Conservation (phyloP, 2,888 invertebrate species). For the Cylloceria caligata region DNA sequence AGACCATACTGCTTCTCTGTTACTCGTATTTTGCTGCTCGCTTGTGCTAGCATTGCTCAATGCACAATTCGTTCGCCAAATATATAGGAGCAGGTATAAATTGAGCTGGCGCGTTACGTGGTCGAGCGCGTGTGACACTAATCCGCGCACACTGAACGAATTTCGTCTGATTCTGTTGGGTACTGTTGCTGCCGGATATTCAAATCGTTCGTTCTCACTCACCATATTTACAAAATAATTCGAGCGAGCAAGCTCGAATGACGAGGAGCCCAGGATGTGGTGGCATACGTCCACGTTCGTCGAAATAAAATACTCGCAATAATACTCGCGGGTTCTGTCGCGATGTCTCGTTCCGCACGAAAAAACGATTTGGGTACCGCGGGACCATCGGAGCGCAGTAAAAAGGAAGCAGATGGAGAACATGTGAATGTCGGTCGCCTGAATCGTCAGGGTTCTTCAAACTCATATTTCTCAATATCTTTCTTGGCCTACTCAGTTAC, state of each 20-base stretch:
- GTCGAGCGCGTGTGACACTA: conserved; percentile 17
- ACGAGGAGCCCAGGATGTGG: not conserved
- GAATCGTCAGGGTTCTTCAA: conserved; percentile 39
- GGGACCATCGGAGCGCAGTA: conserved; percentile 19
- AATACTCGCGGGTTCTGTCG: conserved; percentile 48
- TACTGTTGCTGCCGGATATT: conserved; percentile 38
- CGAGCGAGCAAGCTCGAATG: conserved; percentile 3
- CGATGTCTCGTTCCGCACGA: conserved; percentile 40
- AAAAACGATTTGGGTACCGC: conserved; percentile 48
- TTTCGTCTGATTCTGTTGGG: conserved; percentile 18
- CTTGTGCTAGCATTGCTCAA: too few relatives aligned
- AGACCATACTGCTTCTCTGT: conserved; percentile 28
- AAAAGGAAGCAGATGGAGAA: conserved; percentile 63
- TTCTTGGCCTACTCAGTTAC: conserved; percentile 28
- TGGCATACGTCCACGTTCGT: not conserved
- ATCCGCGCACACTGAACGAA: conserved; percentile 35
- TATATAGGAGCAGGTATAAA: conserved; percentile 38
- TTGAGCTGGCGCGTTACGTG: conserved; percentile 24
- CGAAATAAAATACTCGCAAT: conserved; percentile 50
- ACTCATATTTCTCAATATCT: conserved; percentile 60
- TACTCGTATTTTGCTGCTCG: conserved; percentile 16
- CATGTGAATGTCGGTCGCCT: conserved; percentile 59
- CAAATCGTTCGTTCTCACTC: conserved; percentile 30
- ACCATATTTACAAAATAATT: conserved; percentile 50
- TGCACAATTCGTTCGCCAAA: not conserved